These are phyloP conservation scores for Gastrophysa polygoni DNA, from an alignment of 2,888 invertebrate genomes.

Conservation along the genomic window DNA sequence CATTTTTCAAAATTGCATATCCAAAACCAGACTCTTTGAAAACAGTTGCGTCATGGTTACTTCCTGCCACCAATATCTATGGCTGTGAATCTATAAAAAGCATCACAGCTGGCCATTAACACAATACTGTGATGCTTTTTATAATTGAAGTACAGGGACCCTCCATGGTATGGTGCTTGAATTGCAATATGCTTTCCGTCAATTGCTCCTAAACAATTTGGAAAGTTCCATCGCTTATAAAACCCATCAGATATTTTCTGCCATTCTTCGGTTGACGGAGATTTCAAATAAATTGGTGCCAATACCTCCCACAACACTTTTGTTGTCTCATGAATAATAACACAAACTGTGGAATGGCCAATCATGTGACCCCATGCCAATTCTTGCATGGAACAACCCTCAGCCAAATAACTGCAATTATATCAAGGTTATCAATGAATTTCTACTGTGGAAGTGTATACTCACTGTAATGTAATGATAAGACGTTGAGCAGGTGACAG, in stretches of 20 bases:
- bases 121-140: constrained; percentile 37
- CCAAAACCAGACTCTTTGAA: constrained; percentile 20
- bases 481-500: constrained; percentile 2
- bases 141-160: constrained; percentile 44
- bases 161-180: constrained; percentile 39
- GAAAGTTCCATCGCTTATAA: constrained; percentile 33
- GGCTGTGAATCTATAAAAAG: constrained; percentile 28
- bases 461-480: constrained; percentile 16
- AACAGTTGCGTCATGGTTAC: constrained; percentile 15
- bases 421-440: constrained; percentile 4
- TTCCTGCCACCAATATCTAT: constrained; percentile 30
- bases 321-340: constrained; percentile 36
- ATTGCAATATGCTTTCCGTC: constrained; percentile 47
- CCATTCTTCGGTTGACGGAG: constrained; percentile 11
- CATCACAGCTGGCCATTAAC: constrained; percentile 31
- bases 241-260: constrained; percentile 23
- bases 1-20: constrained; percentile 11
- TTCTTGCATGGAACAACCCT: constrained; percentile 34
- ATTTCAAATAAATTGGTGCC: constrained; percentile 11
- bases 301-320: constrained; percentile 41
- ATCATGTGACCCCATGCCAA: constrained; percentile 32
- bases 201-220: constrained; percentile 42
- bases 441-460: constrained; percentile 1
- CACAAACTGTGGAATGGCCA: constrained; percentile 43
- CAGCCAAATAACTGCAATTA: constrained; percentile 31